These are phyloP conservation scores for Protodeltote pygarga DNA, from an alignment of 2,888 invertebrate species.

Conservation along the genomic window DNA sequence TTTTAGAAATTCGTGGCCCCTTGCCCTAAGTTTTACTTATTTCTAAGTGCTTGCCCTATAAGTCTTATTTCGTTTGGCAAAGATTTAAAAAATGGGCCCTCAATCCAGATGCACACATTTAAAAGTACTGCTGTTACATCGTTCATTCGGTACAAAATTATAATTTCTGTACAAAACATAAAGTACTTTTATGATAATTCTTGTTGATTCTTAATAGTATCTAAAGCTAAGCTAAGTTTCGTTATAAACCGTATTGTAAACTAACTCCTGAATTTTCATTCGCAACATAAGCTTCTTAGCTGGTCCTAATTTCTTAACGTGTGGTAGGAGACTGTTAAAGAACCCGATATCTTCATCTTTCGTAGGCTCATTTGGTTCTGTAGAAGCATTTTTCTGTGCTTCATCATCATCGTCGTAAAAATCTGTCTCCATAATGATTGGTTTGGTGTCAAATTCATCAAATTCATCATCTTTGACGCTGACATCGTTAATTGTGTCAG, in stretches of 20 bases:
- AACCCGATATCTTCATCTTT: constrained; percentile 83
- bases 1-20: too few relatives aligned
- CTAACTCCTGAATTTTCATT: constrained; percentile 82
- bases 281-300: constrained; percentile 81
- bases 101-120: too few relatives aligned
- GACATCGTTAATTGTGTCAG: constrained; percentile 45
- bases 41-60: too few relatives aligned
- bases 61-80: too few relatives aligned
- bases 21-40: too few relatives aligned
- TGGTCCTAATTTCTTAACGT: constrained; percentile 78
- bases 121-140: not conserved
- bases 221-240: constrained; percentile 57
- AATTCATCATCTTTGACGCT: constrained; percentile 78
- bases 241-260: constrained; percentile 82
- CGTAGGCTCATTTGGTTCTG: constrained; percentile 53
- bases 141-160: not conserved
- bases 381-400: constrained; percentile 59
- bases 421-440: constrained; percentile 80
- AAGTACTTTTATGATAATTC: too few relatives aligned
- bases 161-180: constrained; percentile 1
- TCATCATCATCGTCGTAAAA: constrained; percentile 82
- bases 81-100: too few relatives aligned
- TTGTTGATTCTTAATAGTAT: constrained; percentile 5
- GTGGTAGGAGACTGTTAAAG: constrained; percentile 80
- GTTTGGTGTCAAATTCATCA: constrained; percentile 82